Percentiles rank a stretch among this genome's conserved stretches.
phyloP scores from a whole-genome alignment of 2,888 invertebrate genomes.

The Slavum lentiscoides region DNA sequence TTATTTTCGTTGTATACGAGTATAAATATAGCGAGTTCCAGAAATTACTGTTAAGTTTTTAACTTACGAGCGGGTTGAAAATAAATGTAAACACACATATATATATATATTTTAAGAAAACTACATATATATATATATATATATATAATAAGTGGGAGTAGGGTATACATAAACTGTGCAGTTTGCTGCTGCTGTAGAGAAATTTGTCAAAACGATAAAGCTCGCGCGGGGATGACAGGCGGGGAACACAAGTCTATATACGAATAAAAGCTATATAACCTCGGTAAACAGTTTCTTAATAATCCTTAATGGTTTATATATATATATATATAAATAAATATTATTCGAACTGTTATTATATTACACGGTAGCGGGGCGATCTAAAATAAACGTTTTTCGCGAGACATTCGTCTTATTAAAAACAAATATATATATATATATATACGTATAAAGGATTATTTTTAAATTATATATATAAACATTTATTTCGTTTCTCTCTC shows the following conservation, averaged over 20 bases:
- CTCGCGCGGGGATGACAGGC: constrained; percentile 31
- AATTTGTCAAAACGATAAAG: constrained; percentile 43
- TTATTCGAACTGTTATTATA: not conserved
- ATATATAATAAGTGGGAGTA: not conserved
- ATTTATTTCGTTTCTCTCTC: not conserved
- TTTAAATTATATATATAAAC: not conserved
- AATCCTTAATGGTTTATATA: constrained; percentile 33
- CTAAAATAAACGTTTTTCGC: not conserved
- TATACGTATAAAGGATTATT: too few species aligned
- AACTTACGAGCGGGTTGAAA: not conserved
- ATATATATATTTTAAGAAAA: not conserved
- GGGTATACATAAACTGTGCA: too few species aligned
- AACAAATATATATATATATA: too few species aligned
- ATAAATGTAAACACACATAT: constrained; percentile 22
- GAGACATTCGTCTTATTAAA: not conserved
- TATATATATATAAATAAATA: constrained; percentile 3
- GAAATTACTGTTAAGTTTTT: too few species aligned
- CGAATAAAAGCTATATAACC: constrained; percentile 33
- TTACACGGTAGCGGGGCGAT: not conserved
- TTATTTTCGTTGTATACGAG: too few species aligned
- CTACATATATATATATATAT: not conserved
- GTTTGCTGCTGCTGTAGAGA: not conserved
- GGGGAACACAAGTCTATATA: constrained; percentile 28
- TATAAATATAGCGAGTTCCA: too few species aligned
- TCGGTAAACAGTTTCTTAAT: constrained; percentile 36